phyloP scores from a whole-genome alignment of 2,113 vertebrate genomes.

The Sinocyclocheilus anshuiensis region DNA sequence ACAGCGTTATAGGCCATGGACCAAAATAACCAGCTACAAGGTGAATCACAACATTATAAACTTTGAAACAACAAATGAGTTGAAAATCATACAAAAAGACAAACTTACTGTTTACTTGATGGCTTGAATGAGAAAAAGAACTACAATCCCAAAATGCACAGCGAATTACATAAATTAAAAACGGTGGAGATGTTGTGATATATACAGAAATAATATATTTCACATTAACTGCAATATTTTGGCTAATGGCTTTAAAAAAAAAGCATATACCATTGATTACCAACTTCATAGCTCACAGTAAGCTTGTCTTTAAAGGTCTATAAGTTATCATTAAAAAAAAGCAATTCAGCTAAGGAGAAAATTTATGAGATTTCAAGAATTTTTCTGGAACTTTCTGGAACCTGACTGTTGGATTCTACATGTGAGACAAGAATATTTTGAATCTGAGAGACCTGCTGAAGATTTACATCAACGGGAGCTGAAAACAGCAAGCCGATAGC shows the following conservation, averaged over 20 bases:
- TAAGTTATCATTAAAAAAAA: neutral
- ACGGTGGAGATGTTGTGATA: too few relatives aligned
- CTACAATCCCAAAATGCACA: neutral
- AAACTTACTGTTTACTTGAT: neutral
- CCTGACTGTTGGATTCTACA: slow-evolving; percentile 36
- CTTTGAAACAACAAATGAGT: neutral
- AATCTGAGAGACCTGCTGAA: neutral
- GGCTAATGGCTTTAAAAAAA: too few relatives aligned
- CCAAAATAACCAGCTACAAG: neutral
- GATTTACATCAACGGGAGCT: neutral
- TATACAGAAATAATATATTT: too few relatives aligned
- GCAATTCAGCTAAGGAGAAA: neutral
- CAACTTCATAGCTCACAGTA: too few relatives aligned
- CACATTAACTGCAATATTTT: too few relatives aligned
- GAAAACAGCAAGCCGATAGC: slow-evolving; percentile 34
- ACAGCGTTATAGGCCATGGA: neutral
- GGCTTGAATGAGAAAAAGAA: neutral
- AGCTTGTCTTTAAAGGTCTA: too few relatives aligned
- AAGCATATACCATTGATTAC: slow-evolving; percentile 4
- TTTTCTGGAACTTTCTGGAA: neutral
- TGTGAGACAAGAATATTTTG: slow-evolving; percentile 49
- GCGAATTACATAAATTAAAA: too few relatives aligned
- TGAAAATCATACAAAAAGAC: neutral
- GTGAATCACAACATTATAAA: neutral
- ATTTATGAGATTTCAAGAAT: neutral